phyloP scores from a whole-genome alignment of 2,113 vertebrate species.

The Hydrochoerus hydrochaeris region DNA sequence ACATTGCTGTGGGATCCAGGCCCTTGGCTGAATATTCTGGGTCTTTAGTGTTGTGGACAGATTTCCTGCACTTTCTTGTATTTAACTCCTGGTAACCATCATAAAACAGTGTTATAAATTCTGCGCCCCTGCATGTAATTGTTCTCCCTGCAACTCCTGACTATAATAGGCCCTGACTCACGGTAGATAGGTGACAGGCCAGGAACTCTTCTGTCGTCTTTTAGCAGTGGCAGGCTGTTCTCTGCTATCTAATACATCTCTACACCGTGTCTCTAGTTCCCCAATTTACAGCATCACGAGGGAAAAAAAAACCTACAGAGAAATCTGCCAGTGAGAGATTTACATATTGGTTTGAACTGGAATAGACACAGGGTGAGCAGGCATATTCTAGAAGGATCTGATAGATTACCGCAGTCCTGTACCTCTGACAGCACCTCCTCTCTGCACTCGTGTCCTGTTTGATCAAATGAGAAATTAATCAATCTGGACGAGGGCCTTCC shows the following conservation, averaged over 20 bases:
- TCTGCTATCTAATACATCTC: background rate
- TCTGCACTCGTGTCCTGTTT: background rate
- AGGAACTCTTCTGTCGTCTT: background rate
- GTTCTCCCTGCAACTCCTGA: too few relatives aligned
- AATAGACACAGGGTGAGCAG: background rate
- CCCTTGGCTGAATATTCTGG: too few relatives aligned
- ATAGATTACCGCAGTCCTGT: rapidly evolving
- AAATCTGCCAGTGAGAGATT: background rate
- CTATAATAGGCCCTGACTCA: too few relatives aligned
- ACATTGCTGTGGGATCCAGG: too few relatives aligned
- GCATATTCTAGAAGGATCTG: rapidly evolving
- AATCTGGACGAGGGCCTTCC: background rate
- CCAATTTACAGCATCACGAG: background rate
- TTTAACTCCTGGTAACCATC: too few relatives aligned
- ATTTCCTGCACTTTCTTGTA: too few relatives aligned
- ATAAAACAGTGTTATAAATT: too few relatives aligned
- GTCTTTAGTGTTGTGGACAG: too few relatives aligned
- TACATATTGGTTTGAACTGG: background rate
- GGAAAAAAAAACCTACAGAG: background rate
- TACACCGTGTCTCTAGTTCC: background rate
- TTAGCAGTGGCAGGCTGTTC: background rate
- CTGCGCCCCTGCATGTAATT: too few relatives aligned
- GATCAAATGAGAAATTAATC: background rate
- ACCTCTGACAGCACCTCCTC: too few relatives aligned
- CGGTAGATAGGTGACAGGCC: background rate